These are phyloP conservation scores for Dipodomys stephensi DNA, from an alignment of 2,113 vertebrate species.

Conservation along the genomic window DNA sequence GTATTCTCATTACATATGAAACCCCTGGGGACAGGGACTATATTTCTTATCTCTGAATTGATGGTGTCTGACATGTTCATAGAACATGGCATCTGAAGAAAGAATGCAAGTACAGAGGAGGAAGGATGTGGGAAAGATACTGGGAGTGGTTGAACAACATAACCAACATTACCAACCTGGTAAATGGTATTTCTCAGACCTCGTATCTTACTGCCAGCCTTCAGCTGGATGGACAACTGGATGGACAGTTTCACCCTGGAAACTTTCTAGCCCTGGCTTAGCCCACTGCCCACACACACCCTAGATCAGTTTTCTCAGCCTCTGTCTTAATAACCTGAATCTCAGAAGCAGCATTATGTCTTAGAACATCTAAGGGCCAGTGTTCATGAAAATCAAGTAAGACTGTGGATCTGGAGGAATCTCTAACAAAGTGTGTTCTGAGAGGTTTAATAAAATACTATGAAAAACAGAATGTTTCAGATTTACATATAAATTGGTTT, in stretches of 20 bases:
- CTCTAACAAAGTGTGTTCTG: background rate
- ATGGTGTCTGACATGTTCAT: background rate
- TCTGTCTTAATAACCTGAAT: background rate
- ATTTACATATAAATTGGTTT: background rate
- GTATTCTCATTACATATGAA: background rate
- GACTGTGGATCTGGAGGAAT: background rate
- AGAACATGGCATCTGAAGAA: background rate
- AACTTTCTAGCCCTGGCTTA: background rate
- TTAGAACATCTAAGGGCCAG: background rate
- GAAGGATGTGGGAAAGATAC: background rate
- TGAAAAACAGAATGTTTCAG: slow-evolving; percentile 36
- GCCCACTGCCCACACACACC: background rate
- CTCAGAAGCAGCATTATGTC: background rate
- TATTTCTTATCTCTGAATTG: background rate
- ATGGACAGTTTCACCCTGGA: background rate
- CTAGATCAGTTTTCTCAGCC: background rate
- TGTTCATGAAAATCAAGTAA: background rate
- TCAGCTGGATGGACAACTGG: background rate
- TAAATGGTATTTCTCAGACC: background rate
- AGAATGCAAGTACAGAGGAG: background rate
- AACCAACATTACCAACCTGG: background rate
- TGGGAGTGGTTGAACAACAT: background rate
- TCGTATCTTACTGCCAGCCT: background rate
- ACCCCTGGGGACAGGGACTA: background rate
- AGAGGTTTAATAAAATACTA: background rate